Evolutionary conservation across 1,140 invertebrate genomes (phyloP), one percentile per base, ranked within the genome.

Genomic region (Heliconius himera): DNA sequence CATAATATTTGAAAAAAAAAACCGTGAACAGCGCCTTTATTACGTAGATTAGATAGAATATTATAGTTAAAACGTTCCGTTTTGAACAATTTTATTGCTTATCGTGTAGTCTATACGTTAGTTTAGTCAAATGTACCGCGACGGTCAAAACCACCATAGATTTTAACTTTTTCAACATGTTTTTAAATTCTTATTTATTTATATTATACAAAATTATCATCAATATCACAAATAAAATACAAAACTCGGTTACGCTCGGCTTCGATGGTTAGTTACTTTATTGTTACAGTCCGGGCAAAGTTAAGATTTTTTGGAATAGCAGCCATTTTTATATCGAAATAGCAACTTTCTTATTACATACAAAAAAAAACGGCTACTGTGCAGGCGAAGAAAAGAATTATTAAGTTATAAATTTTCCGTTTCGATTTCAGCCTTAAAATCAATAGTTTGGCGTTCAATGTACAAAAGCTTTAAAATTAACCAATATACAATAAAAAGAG

Each of bases 221-320:
- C 88, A 91, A 91, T 93, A 92, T 93, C 91, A 92, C 91, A 92
- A 93, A 93, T 87, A 86, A 87, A 91, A 90, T 89, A 92, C 85
- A 88, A 83, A 87, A 86, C 78, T 86, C 82, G 78, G 80, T 81
- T 76, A 81, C 74, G 77, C 71, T 74, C 54, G 56, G 33, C 66
- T 33, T 71, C 60, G 38, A 54, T 46, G 56, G 60, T 73, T 20
- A 36, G 26, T 56, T 56, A 22, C n/a, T 11, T 66, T 66, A 66
- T 16, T 66, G 11, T 66, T 29, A 11, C 22, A 26, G 26, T 66
- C 60, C 60, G 56, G 9, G 22, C 56, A 13, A 36, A 36, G 9
- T 60, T 11, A 3, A 26, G 51, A 36, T 36, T 54, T 60, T 60
- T 60, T 20, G 56, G 56, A 60, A 11, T 60, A 2, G n/a, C n/a